Percentiles rank a stretch among this genome's conserved stretches.
phyloP scores from a whole-genome alignment of 1,140 invertebrate species.

The Drosophila carrolli region DNA sequence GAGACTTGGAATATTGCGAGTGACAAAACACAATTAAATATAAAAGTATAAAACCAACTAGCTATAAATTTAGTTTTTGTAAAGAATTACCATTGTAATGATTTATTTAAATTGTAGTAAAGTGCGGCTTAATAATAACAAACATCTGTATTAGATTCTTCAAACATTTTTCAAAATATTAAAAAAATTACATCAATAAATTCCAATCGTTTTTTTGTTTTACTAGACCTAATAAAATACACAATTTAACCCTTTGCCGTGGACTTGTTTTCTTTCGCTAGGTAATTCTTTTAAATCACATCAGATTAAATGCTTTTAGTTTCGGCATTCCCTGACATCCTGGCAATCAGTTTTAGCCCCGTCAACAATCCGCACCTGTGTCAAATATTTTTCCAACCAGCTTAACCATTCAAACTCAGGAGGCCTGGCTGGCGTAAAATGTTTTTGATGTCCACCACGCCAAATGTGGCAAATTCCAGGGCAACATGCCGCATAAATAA shows the following conservation, averaged over 20 bases:
- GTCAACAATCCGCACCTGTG: slow-evolving; percentile 47
- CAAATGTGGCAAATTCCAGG: slow-evolving; percentile 64
- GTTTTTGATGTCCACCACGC: slow-evolving; percentile 57
- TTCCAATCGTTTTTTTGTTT: background rate
- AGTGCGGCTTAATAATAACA: too few relatives aligned
- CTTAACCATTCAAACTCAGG: slow-evolving; percentile 43
- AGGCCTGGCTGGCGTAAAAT: slow-evolving; percentile 38
- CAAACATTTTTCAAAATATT: too few relatives aligned
- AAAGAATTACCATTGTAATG: too few relatives aligned
- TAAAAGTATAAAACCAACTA: too few relatives aligned
- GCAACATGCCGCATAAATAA: slow-evolving; percentile 70
- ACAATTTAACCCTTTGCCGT: background rate
- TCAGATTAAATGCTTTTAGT: slow-evolving; percentile 26
- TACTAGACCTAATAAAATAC: background rate
- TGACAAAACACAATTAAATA: background rate
- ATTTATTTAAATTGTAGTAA: too few relatives aligned
- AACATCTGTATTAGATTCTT: too few relatives aligned
- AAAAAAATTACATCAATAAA: too few relatives aligned
- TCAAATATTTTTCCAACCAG: slow-evolving; percentile 51
- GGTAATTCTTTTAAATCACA: slow-evolving; percentile 3
- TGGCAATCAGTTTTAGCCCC: slow-evolving; percentile 22
- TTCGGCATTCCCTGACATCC: slow-evolving; percentile 14
- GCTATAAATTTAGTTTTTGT: too few relatives aligned
- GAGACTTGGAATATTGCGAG: background rate
- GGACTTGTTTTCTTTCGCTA: background rate